phyloP scores from a whole-genome alignment of 2,888 invertebrate species.

The Homarus gammarus region DNA sequence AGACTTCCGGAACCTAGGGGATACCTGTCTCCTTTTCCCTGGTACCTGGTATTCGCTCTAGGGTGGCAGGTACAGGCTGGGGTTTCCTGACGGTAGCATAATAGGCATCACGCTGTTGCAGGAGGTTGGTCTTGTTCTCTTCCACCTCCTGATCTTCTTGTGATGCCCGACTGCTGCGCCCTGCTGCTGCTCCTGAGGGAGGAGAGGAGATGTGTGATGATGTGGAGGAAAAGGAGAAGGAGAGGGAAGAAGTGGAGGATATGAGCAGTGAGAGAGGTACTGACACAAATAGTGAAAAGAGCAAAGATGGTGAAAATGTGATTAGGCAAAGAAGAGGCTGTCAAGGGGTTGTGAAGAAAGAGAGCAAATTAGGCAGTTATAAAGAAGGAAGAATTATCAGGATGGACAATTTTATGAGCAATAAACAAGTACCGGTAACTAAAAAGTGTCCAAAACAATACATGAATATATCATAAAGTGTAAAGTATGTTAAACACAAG shows the following conservation, averaged over 20 bases:
- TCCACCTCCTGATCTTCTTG: conserved; percentile 57
- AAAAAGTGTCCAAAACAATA: no score
- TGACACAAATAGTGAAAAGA: no score
- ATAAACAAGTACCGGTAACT: no score
- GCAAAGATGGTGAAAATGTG: no score
- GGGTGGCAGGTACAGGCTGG: conserved; percentile 62
- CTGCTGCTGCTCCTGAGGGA: conserved; percentile 46
- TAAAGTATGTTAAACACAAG: no score
- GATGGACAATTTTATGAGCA: no score
- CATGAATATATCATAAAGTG: no score
- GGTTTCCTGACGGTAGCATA: conserved; percentile 70
- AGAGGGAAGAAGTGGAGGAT: conserved; percentile 12
- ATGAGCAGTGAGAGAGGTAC: conserved; percentile 13
- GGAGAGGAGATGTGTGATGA: not conserved
- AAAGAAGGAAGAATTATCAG: no score
- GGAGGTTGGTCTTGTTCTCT: conserved; percentile 66
- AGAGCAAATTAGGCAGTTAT: no score
- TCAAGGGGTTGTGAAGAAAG: no score
- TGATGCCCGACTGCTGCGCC: conserved; percentile 21
- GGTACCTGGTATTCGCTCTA: conserved; percentile 66
- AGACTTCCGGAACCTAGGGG: conserved; percentile 3
- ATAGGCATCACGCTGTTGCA: conserved; percentile 67
- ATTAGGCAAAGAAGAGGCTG: no score
- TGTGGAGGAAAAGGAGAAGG: not conserved
- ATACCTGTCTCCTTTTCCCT: conserved; percentile 13